Percentiles rank a stretch among this genome's conserved stretches.
These are phyloP conservation scores for Zaprionus inermis DNA, from an alignment of 1,140 invertebrate genomes.

Conservation along the genomic window DNA sequence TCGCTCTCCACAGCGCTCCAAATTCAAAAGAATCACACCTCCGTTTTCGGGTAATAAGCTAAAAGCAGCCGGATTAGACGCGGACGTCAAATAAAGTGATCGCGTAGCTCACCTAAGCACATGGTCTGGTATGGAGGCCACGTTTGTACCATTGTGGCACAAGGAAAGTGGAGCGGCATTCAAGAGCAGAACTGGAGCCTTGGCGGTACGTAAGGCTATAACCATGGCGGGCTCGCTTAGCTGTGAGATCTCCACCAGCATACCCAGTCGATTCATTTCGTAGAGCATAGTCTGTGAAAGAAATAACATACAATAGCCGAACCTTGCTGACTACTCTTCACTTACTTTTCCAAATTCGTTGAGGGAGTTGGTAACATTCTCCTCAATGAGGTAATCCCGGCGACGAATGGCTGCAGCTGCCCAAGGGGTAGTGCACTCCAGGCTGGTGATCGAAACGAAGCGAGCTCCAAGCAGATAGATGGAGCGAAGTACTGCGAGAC, in stretches of 20 bases:
- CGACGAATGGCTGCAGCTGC: conserved; percentile 73
- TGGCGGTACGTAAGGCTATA: conserved; percentile 87
- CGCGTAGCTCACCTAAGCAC: conserved; percentile 85
- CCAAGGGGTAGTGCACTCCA: conserved; percentile 90
- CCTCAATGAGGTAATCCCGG: conserved; percentile 74
- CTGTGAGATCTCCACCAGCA: conserved; percentile 92
- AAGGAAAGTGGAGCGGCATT: conserved; percentile 89
- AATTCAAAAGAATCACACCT: conserved; percentile 89
- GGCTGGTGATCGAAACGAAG: conserved; percentile 90
- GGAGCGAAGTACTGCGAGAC: conserved; percentile 88
- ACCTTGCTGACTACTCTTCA: neutral
- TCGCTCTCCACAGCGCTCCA: conserved; percentile 85
- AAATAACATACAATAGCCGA: neutral
- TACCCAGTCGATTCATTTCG: conserved; percentile 90
- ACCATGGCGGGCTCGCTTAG: conserved; percentile 90
- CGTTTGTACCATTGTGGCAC: conserved; percentile 90
- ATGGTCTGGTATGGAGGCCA: conserved; percentile 88
- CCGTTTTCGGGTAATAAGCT: conserved; percentile 86
- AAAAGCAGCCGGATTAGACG: neutral
- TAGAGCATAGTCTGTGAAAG: conserved; percentile 87
- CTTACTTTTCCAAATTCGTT: conserved; percentile 85
- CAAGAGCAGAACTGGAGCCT: conserved; percentile 91
- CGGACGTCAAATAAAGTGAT: neutral
- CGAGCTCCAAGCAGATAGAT: conserved; percentile 90
- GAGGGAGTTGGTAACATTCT: conserved; percentile 81